These are phyloP conservation scores for Brienomyrus longianalis DNA, from an alignment of 2,113 vertebrate species.

Conservation along the genomic window DNA sequence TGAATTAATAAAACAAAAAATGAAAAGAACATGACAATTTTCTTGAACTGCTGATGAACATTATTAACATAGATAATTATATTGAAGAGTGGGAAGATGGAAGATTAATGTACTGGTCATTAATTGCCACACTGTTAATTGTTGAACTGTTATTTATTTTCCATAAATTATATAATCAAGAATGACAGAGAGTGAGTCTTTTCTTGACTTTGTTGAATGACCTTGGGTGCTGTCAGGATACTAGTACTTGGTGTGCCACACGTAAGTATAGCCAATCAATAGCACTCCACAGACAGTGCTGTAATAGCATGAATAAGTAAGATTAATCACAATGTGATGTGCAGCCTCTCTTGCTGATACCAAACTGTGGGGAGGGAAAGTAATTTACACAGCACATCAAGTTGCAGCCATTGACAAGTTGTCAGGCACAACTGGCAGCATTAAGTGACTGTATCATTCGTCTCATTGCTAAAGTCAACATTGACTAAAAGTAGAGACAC, in stretches of 20 bases:
- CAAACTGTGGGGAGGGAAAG: slow-evolving; percentile 18
- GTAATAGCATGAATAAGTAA: slow-evolving; percentile 28
- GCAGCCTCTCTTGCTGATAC: slow-evolving; percentile 17
- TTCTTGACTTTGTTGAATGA: neutral
- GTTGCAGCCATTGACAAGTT: slow-evolving; percentile 22
- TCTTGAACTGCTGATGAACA: neutral
- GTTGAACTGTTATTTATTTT: neutral
- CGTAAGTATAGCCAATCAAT: slow-evolving; percentile 27
- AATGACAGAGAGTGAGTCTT: neutral
- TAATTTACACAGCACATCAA: slow-evolving; percentile 23
- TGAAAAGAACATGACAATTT: neutral
- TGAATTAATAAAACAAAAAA: neutral
- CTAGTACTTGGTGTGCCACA: neutral
- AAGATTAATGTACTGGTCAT: neutral
- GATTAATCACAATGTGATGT: slow-evolving; percentile 27
- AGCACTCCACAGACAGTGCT: slow-evolving; percentile 27
- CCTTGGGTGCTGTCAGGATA: slow-evolving; percentile 15
- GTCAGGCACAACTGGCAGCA: slow-evolving; percentile 25
- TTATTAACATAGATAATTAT: neutral
- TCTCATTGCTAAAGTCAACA: slow-evolving; percentile 31
- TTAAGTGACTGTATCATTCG: slow-evolving; percentile 31
- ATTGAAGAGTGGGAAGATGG: neutral
- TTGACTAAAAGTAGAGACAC: slow-evolving; percentile 18
- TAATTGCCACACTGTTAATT: neutral
- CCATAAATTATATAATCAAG: neutral